phyloP scores from a whole-genome alignment of 2,113 vertebrate genomes.

The Ranitomeya variabilis region DNA sequence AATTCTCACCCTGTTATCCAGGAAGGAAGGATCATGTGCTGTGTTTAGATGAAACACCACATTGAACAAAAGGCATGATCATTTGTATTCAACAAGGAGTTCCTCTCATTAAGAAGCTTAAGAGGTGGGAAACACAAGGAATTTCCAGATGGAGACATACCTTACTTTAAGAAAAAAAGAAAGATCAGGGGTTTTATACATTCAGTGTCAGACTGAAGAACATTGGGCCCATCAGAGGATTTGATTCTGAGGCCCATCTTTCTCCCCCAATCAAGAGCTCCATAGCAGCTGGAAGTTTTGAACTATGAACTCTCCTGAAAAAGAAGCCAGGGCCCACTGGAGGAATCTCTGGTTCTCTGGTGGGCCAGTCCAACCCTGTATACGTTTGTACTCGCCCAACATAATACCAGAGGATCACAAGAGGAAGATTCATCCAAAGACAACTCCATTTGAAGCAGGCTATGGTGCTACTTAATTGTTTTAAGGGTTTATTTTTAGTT shows the following conservation, averaged over 20 bases:
- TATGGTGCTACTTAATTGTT: too few relatives aligned
- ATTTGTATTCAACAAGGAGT: background rate
- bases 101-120: slow-evolving; percentile 31
- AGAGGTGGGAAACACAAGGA: slow-evolving; percentile 10
- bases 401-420: background rate
- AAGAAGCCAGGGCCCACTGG: too few relatives aligned
- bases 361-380: too few relatives aligned
- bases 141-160: background rate
- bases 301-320: too few relatives aligned
- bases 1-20: slow-evolving; percentile 47
- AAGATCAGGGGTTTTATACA: too few relatives aligned
- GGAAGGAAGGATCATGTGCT: slow-evolving; percentile 43
- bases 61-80: slow-evolving; percentile 32
- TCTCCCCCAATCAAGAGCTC: too few relatives aligned
- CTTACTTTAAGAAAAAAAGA: background rate
- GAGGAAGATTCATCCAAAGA: background rate
- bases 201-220: too few relatives aligned
- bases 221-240: too few relatives aligned
- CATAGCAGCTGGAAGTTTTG: too few relatives aligned
- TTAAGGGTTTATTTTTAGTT: background rate
- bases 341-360: too few relatives aligned
- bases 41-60: slow-evolving; percentile 36
- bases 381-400: too few relatives aligned
- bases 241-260: too few relatives aligned
- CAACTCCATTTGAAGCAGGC: background rate